Evolutionary conservation across 2,888 invertebrate genomes (phyloP).

Genomic region (Papilio protenor): DNA sequence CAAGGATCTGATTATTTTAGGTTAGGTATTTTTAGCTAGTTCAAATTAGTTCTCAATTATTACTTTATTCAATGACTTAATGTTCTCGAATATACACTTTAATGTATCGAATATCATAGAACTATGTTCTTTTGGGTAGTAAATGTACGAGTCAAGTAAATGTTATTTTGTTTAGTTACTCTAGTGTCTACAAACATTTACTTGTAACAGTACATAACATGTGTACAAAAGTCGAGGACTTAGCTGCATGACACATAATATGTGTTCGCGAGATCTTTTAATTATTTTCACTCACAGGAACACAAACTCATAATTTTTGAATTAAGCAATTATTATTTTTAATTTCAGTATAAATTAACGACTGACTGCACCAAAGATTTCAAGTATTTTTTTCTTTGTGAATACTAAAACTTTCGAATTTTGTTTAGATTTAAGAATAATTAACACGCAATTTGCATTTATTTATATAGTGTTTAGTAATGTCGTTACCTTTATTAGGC

Average conservation of each 20-base stretch:
- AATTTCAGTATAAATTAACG: not conserved
- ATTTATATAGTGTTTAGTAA: not conserved
- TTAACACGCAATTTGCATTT: conserved; percentile 13
- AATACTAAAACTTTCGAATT: not conserved
- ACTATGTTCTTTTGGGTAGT: not conserved
- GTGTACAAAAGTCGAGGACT: too few relatives aligned
- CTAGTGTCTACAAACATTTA: not conserved
- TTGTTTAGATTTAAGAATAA: not conserved
- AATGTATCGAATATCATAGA: not conserved
- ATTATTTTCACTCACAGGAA: too few relatives aligned
- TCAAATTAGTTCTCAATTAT: not conserved
- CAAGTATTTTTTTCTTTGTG: not conserved
- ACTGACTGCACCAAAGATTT: conserved; percentile 34
- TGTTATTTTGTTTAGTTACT: not conserved
- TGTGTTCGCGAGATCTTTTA: too few relatives aligned
- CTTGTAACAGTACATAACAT: too few relatives aligned
- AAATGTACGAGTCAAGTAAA: not conserved
- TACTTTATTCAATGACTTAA: not conserved
- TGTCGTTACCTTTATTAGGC: conserved; percentile 26
- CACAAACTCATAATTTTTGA: not conserved
- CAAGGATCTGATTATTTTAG: not conserved
- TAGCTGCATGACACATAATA: too few relatives aligned
- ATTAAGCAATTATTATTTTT: not conserved
- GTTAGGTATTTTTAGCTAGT: not conserved
- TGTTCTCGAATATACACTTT: not conserved